A percentile compares a stretch with the other conserved stretches of the same genome.
These are phyloP conservation scores for Medauroidea extradentata DNA, from an alignment of 1,140 invertebrate genomes.

Conservation along the genomic window DNA sequence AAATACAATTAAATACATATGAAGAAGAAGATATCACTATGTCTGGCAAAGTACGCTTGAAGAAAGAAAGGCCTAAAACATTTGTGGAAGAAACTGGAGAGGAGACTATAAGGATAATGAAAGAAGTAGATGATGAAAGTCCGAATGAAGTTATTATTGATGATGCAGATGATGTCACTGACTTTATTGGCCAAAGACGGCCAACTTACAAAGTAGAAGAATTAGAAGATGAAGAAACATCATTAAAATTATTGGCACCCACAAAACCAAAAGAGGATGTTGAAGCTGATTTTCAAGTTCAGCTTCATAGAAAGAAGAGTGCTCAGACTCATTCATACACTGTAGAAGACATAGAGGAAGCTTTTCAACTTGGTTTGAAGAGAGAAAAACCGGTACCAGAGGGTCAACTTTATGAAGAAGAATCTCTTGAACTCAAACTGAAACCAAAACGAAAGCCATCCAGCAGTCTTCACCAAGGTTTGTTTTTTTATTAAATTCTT, in stretches of 20 bases:
- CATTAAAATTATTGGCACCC: constrained; percentile 48
- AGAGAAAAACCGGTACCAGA: constrained; percentile 19
- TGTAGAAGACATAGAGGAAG: constrained; percentile 44
- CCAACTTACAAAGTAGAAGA: constrained; percentile 35
- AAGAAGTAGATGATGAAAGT: constrained; percentile 60
- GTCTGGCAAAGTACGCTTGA: constrained; percentile 75
- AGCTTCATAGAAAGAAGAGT: constrained; percentile 22
- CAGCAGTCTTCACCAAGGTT: constrained; percentile 42
- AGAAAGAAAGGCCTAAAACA: constrained; percentile 59
- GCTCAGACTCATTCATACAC: constrained; percentile 35
- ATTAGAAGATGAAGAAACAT: constrained; percentile 58
- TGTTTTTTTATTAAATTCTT: background rate
- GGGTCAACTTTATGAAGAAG: constrained; percentile 52
- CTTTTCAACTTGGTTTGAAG: constrained; percentile 48
- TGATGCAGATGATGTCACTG: constrained; percentile 41
- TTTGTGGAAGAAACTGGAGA: constrained; percentile 68
- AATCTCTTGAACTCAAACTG: constrained; percentile 50
- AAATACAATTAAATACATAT: constrained; percentile 74
- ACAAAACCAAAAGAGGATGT: constrained; percentile 26
- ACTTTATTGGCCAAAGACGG: background rate
- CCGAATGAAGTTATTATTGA: constrained; percentile 57
- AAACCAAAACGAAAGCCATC: constrained; percentile 56
- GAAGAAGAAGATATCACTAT: constrained; percentile 82
- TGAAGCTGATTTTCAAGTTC: constrained; percentile 45
- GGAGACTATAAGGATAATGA: constrained; percentile 63